These are phyloP conservation scores for Archocentrus centrarchus DNA, from an alignment of 2,113 vertebrate genomes.

Conservation along the genomic window DNA sequence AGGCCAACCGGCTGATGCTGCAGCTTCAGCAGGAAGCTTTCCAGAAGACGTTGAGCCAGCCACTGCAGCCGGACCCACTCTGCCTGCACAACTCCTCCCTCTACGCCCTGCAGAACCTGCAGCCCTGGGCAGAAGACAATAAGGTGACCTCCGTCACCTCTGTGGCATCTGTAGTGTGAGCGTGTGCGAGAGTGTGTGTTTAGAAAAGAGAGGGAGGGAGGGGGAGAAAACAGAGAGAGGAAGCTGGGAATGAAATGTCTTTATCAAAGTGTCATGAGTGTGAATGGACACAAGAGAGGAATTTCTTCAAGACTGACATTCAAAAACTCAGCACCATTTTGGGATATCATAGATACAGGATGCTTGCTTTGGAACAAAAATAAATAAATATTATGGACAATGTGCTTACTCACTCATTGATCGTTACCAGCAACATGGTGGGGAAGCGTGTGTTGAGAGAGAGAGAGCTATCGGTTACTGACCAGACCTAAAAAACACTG, in stretches of 20 bases:
- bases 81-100: constrained; percentile 99
- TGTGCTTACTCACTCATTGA: constrained; percentile 49
- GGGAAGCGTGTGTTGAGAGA: constrained; percentile 34
- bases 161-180: constrained; percentile 91
- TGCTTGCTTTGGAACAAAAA: constrained; percentile 30
- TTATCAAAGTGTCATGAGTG: constrained; percentile 23
- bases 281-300: constrained; percentile 45
- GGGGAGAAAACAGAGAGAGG: constrained; percentile 7
- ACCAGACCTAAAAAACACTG: constrained; percentile 41
- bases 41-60: constrained; percentile 92
- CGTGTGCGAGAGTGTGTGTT: constrained; percentile 6
- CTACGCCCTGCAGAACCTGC: constrained; percentile 96
- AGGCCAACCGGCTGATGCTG: constrained; percentile 94
- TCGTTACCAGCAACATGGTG: constrained; percentile 53
- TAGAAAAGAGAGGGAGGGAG: not conserved
- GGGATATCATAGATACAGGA: constrained; percentile 36
- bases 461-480: constrained; percentile 44
- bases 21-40: constrained; percentile 98
- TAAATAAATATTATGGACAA: constrained; percentile 20
- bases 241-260: constrained; percentile 13
- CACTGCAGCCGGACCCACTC: constrained; percentile 93
- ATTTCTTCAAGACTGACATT: constrained; percentile 27
- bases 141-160: constrained; percentile 95
- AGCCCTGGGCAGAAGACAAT: constrained; percentile 98
- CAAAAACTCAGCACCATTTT: constrained; percentile 31